Conservation (phyloP, 30 jellyfish, hydroid and myxozoan species). For the Aurelia sp. region DNA sequence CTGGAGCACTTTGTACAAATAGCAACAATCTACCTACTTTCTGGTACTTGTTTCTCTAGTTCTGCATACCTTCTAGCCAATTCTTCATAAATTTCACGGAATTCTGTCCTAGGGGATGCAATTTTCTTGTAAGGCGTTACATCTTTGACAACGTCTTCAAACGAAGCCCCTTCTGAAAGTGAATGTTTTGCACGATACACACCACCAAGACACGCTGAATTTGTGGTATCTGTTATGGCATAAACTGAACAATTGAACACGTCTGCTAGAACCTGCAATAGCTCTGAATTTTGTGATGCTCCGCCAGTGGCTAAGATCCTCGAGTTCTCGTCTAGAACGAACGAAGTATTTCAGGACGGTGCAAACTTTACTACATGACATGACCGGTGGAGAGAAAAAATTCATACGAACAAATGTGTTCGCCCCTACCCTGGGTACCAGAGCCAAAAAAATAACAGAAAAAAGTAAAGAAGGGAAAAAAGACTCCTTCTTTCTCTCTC, state of each 20-base stretch:
- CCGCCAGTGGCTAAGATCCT: slow-evolving; percentile 96
- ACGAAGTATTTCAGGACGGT: too few species aligned
- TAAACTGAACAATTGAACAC: slow-evolving; percentile 78
- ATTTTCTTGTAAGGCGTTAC: slow-evolving; percentile 24
- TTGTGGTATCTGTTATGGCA: slow-evolving; percentile 59
- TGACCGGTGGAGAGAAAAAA: too few species aligned
- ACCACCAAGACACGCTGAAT: slow-evolving; percentile 92
- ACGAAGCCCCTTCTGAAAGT: not conserved
- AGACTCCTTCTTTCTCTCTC: too few species aligned
- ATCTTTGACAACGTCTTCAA: slow-evolving; percentile 23
- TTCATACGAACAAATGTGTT: too few species aligned
- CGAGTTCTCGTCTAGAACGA: slow-evolving; percentile 44
- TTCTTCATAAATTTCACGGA: slow-evolving; percentile 8
- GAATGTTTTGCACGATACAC: slow-evolving; percentile 73
- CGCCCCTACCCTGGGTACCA: too few species aligned
- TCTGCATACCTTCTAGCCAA: slow-evolving; percentile 34
- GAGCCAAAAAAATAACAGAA: too few species aligned
- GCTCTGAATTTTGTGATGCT: slow-evolving; percentile 76
- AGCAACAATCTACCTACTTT: not conserved
- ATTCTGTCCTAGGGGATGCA: slow-evolving; percentile 30
- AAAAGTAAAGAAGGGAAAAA: too few species aligned
- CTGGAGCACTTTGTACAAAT: too few species aligned
- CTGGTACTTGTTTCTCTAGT: slow-evolving; percentile 7
- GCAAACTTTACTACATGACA: too few species aligned
- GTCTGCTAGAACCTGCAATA: slow-evolving; percentile 74